phyloP scores from a whole-genome alignment of 2,797 vertebrate genomes.

The Acanthurus lineatus region DNA sequence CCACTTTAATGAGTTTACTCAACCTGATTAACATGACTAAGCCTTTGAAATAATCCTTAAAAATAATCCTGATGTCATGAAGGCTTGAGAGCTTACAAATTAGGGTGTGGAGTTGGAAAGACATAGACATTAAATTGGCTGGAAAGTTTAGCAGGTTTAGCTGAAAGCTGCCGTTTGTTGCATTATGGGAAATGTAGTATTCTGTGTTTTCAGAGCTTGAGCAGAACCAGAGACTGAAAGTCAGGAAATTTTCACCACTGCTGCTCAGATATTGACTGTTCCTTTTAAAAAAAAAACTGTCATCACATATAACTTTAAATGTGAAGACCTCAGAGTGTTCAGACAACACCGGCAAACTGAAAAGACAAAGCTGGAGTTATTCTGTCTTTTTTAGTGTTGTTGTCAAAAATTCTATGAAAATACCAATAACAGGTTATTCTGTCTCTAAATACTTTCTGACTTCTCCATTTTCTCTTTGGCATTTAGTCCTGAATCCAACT shows the following conservation, averaged over 20 bases:
- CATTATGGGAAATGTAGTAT: conserved; percentile 22
- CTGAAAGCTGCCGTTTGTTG: not conserved
- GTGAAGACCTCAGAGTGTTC: not conserved
- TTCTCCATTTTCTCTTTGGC: not conserved
- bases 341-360: not conserved
- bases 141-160: not conserved
- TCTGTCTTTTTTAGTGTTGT: too few relatives aligned
- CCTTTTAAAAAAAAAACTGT: too few relatives aligned
- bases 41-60: conserved; percentile 8
- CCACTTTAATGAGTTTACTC: not conserved
- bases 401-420: not conserved
- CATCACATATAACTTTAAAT: too few relatives aligned
- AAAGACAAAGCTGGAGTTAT: not conserved
- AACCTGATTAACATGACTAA: not conserved
- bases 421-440: not conserved
- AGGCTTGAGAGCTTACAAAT: not conserved
- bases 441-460: not conserved
- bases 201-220: not conserved
- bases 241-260: not conserved
- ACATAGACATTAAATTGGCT: not conserved
- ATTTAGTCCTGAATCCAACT: not conserved
- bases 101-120: not conserved
- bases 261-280: too few relatives aligned
- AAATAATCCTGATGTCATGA: conserved; percentile 20
- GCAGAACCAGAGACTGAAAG: not conserved